A percentile compares a stretch with the other conserved stretches of the same genome.
Evolutionary conservation across 2,888 invertebrate genomes (phyloP).

Genomic region (Rhingia rostrata): DNA sequence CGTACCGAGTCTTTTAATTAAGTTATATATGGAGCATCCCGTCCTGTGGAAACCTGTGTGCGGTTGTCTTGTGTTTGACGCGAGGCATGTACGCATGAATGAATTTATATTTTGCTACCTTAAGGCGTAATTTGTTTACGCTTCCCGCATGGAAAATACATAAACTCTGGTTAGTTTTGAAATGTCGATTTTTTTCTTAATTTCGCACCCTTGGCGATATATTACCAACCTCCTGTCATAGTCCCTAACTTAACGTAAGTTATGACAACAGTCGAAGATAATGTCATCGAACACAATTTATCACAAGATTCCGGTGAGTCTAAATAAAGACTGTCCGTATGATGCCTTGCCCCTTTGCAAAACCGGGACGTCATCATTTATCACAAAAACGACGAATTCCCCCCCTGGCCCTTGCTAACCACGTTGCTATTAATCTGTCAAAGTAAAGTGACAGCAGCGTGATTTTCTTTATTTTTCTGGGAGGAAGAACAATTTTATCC

Average conservation of each 20-base stretch:
- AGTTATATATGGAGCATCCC: slow-evolving; percentile 53
- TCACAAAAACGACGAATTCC: slow-evolving; percentile 25
- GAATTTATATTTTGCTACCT: slow-evolving; percentile 28
- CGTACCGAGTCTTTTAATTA: slow-evolving; percentile 31
- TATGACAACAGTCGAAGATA: slow-evolving; percentile 69
- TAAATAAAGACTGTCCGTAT: slow-evolving; percentile 28
- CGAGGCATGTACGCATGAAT: slow-evolving; percentile 37
- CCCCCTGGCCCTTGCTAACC: slow-evolving; percentile 46
- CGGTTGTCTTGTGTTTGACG: slow-evolving; percentile 22
- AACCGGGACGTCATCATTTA: slow-evolving; percentile 58
- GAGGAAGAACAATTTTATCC: slow-evolving; percentile 29
- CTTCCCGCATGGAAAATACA: slow-evolving; percentile 6
- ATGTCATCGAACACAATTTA: slow-evolving; percentile 68
- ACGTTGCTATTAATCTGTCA: slow-evolving; percentile 73
- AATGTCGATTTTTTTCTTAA: slow-evolving; percentile 32
- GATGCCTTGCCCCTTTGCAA: not conserved
- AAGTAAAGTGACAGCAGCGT: slow-evolving; percentile 71
- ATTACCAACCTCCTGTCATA: not conserved
- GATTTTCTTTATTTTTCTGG: slow-evolving; percentile 59
- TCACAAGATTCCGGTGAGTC: slow-evolving; percentile 55
- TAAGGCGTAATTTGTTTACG: slow-evolving; percentile 23
- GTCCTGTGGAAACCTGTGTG: slow-evolving; percentile 4
- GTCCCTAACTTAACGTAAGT: slow-evolving; percentile 17
- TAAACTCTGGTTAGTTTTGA: slow-evolving; percentile 7
- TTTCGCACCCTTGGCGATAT: not conserved